These are phyloP conservation scores for Scelioninae gen. 1 DNA, from an alignment of 2,888 invertebrate species.

Conservation along the genomic window DNA sequence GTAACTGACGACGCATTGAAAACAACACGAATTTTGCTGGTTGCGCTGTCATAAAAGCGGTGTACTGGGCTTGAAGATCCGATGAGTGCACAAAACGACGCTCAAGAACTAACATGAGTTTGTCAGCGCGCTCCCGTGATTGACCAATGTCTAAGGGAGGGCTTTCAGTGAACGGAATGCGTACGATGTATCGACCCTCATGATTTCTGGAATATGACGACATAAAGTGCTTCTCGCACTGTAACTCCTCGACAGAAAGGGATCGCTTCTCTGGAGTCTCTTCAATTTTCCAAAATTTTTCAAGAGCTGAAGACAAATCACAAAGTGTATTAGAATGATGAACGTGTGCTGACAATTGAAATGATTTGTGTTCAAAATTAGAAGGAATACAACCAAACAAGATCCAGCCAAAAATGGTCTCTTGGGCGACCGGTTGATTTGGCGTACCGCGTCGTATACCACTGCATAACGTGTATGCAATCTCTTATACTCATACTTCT, in stretches of 20 bases:
- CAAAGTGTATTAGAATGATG: not conserved
- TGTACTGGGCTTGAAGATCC: not conserved
- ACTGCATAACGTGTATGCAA: too few relatives aligned
- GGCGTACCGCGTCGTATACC: too few relatives aligned
- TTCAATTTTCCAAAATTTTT: conserved; percentile 2
- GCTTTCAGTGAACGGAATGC: not conserved
- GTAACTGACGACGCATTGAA: too few relatives aligned
- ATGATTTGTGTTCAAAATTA: too few relatives aligned
- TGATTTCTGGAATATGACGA: not conserved
- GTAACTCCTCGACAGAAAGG: not conserved
- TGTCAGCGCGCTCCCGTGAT: not conserved
- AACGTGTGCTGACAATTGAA: not conserved
- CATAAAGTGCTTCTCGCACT: conserved; percentile 1
- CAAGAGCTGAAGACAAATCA: not conserved
- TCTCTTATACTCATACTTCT: too few relatives aligned
- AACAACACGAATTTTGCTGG: too few relatives aligned
- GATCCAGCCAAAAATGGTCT: too few relatives aligned
- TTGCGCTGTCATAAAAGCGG: not conserved
- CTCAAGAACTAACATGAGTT: not conserved
- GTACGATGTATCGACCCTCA: not conserved
- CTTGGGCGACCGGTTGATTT: too few relatives aligned
- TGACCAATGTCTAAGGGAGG: not conserved
- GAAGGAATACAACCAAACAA: not conserved
- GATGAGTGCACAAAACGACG: not conserved
- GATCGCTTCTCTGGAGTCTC: not conserved